Percentiles rank a stretch among this genome's conserved stretches.
Evolutionary conservation across 1,140 invertebrate species (phyloP).

Genomic region (Leptopilina boulardi): DNA sequence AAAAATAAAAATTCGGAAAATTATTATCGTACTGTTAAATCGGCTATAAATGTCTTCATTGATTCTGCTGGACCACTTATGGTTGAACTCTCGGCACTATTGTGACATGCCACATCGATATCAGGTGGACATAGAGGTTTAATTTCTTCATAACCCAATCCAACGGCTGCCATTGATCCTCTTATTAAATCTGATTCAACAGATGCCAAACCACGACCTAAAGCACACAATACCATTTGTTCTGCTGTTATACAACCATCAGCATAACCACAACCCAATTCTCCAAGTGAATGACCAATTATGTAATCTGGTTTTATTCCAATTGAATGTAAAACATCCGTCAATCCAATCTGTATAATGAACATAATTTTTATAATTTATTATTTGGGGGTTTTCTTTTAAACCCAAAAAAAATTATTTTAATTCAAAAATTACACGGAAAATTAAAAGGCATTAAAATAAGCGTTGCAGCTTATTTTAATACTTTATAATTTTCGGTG

Average conservation of each 20-base stretch:
- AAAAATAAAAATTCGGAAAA: background rate
- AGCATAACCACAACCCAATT: conserved; percentile 93
- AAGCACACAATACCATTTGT: conserved; percentile 81
- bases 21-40: conserved; percentile 76
- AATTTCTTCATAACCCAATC: conserved; percentile 71
- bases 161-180: conserved; percentile 78
- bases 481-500: too few species aligned
- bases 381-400: too few species aligned
- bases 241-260: conserved; percentile 88
- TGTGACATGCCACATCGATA: conserved; percentile 91
- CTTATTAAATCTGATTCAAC: conserved; percentile 75
- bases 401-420: too few species aligned
- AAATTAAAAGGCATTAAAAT: too few species aligned
- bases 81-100: conserved; percentile 88
- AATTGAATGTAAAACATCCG: conserved; percentile 76
- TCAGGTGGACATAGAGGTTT: conserved; percentile 79
- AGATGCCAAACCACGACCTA: conserved; percentile 80
- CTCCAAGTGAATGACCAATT: conserved; percentile 88
- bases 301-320: conserved; percentile 17
- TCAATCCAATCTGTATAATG: conserved; percentile 15
- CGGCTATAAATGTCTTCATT: conserved; percentile 82
- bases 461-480: too few species aligned
- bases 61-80: conserved; percentile 88
- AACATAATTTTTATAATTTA: background rate
- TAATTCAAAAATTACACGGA: too few species aligned